These are phyloP conservation scores for Dolichallabes microphthalmus DNA, from an alignment of 2,113 vertebrate genomes.

Conservation along the genomic window DNA sequence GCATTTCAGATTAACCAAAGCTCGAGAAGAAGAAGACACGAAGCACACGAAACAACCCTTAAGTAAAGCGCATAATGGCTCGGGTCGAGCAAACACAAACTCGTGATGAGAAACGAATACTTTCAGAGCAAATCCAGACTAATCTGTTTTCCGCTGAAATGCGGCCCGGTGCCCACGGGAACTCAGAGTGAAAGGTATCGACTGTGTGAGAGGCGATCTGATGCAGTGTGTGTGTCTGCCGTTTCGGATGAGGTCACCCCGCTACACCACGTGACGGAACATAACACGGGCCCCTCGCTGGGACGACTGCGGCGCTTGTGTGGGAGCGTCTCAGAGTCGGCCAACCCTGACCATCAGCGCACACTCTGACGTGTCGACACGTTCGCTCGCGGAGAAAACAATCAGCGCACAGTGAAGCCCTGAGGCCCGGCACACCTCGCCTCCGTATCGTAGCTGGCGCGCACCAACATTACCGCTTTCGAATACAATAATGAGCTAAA, in stretches of 20 bases:
- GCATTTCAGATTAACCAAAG: neutral
- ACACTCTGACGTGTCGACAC: neutral
- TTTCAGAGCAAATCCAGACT: conserved; percentile 20
- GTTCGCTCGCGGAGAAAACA: neutral
- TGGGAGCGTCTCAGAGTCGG: neutral
- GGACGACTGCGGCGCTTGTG: neutral
- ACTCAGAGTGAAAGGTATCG: conserved; percentile 34
- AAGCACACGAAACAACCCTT: neutral
- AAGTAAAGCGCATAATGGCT: conserved; percentile 9
- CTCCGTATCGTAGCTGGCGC: neutral
- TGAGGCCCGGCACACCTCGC: neutral
- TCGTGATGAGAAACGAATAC: conserved; percentile 2
- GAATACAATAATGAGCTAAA: neutral
- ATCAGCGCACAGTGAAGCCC: neutral
- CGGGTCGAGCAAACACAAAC: neutral
- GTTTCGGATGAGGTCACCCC: conserved; percentile 47
- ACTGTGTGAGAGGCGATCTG: conserved; percentile 13
- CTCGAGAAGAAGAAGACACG: conserved; percentile 1
- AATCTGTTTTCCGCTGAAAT: conserved; percentile 23
- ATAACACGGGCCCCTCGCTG: conserved; percentile 43
- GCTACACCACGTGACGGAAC: conserved; percentile 48
- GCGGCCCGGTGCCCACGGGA: conserved; percentile 19
- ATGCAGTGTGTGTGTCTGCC: conserved; percentile 21
- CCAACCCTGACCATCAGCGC: neutral
- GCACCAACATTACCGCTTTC: neutral